A percentile compares a stretch with the other conserved stretches of the same genome.
These are phyloP conservation scores for Metopolophium dirhodum DNA, from an alignment of 1,140 invertebrate species.

Conservation along the genomic window DNA sequence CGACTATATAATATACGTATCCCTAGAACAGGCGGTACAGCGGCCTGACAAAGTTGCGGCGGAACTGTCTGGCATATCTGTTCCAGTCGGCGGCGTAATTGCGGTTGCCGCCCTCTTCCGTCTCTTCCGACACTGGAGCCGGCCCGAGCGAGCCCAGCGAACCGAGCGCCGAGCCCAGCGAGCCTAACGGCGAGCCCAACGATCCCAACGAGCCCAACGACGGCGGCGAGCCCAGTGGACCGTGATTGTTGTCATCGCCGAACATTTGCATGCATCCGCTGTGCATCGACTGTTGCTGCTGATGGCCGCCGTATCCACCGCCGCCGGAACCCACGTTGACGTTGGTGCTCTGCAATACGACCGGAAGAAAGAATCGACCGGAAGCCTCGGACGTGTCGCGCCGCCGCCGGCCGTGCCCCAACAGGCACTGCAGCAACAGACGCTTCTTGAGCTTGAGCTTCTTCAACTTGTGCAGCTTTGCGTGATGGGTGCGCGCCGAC, in stretches of 20 bases:
- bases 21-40: constrained; percentile 29
- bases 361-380: constrained; percentile 26
- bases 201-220: background rate
- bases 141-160: background rate
- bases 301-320: background rate
- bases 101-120: background rate
- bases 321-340: constrained; percentile 18
- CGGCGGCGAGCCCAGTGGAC: background rate
- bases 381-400: constrained; percentile 14
- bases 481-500: constrained; percentile 13
- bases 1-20: too few species aligned
- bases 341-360: constrained; percentile 42
- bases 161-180: background rate
- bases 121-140: background rate
- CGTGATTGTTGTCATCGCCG: background rate
- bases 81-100: background rate
- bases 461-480: constrained; percentile 4
- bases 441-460: constrained; percentile 48
- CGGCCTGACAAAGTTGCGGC: constrained; percentile 37
- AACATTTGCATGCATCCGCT: constrained; percentile 43
- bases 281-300: background rate
- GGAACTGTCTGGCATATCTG: constrained; percentile 46
- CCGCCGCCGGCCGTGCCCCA: background rate
- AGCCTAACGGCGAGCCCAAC: background rate
- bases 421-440: background rate